Evolutionary conservation across 1,140 invertebrate species (phyloP).

Genomic region (Drosophila insularis): DNA sequence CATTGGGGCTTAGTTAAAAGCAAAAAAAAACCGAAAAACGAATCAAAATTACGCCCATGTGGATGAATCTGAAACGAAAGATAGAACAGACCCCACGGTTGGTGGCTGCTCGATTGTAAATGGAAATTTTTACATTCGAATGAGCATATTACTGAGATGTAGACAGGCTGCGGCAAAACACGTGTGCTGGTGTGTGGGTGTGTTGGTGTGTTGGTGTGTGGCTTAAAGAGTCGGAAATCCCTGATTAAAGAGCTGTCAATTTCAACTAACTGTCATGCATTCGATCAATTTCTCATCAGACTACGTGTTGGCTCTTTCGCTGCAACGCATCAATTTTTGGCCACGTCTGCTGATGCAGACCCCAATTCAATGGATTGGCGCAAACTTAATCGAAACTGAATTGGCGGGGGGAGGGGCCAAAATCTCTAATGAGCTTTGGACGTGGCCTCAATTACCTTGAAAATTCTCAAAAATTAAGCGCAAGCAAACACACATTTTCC

Average conservation of each 20-base stretch:
- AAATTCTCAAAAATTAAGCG: constrained; percentile 13
- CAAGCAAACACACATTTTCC: constrained; percentile 25
- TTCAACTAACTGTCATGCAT: constrained; percentile 31
- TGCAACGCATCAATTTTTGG: constrained; percentile 46
- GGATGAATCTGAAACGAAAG: background rate
- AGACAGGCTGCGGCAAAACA: background rate
- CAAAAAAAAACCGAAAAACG: too few relatives aligned
- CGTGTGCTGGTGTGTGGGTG: constrained; percentile 17
- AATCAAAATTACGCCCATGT: background rate
- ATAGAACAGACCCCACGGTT: background rate
- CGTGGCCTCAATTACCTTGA: constrained; percentile 45
- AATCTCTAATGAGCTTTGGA: constrained; percentile 51
- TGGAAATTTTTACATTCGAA: constrained; percentile 61
- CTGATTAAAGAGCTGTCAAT: constrained; percentile 17
- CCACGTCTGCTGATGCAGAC: constrained; percentile 41
- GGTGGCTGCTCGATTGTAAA: constrained; percentile 38
- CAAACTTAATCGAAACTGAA: constrained; percentile 50
- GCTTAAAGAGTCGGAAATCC: constrained; percentile 21
- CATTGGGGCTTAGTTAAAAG: too few relatives aligned
- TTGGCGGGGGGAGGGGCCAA: constrained; percentile 32
- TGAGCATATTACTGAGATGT: constrained; percentile 39
- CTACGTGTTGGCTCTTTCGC: constrained; percentile 31
- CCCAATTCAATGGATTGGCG: constrained; percentile 45
- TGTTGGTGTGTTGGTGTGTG: constrained; percentile 19
- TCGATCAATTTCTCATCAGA: constrained; percentile 53